Evolutionary conservation across 2,113 vertebrate genomes (phyloP).

Genomic region (Alces alces): DNA sequence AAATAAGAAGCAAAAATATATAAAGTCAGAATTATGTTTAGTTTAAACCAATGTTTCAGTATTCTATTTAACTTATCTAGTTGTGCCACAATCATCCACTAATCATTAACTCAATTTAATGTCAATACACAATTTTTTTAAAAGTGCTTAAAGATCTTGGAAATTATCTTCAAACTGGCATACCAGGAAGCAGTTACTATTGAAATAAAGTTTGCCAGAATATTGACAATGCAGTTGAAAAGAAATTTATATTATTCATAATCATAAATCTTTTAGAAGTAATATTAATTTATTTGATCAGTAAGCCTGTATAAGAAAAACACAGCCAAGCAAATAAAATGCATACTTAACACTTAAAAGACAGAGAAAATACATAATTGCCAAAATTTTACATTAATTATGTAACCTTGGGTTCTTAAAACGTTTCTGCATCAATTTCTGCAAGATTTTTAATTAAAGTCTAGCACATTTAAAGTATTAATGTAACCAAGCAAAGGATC

Average conservation of each 20-base stretch:
- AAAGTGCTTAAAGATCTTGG: neutral
- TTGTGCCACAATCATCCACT: neutral
- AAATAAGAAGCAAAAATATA: constrained; percentile 4
- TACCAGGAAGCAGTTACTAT: neutral
- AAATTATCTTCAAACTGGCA: neutral
- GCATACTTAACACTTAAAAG: neutral
- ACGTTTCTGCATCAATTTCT: neutral
- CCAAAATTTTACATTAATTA: neutral
- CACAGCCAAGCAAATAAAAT: neutral
- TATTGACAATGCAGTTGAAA: neutral
- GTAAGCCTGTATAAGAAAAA: neutral
- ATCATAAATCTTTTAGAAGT: neutral
- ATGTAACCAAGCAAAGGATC: neutral
- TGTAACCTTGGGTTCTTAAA: neutral
- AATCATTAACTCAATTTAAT: constrained; percentile 24
- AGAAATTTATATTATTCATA: constrained; percentile 2
- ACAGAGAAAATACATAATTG: neutral
- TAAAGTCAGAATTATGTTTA: constrained; percentile 5
- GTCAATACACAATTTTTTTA: neutral
- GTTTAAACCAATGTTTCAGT: neutral
- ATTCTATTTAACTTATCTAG: neutral
- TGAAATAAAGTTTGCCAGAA: constrained; percentile 23
- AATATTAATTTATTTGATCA: constrained; percentile 13
- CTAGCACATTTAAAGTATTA: neutral
- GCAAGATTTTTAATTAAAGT: neutral